Evolutionary conservation across 1,140 invertebrate genomes (phyloP).

Genomic region (Calliopsis andreniformis): DNA sequence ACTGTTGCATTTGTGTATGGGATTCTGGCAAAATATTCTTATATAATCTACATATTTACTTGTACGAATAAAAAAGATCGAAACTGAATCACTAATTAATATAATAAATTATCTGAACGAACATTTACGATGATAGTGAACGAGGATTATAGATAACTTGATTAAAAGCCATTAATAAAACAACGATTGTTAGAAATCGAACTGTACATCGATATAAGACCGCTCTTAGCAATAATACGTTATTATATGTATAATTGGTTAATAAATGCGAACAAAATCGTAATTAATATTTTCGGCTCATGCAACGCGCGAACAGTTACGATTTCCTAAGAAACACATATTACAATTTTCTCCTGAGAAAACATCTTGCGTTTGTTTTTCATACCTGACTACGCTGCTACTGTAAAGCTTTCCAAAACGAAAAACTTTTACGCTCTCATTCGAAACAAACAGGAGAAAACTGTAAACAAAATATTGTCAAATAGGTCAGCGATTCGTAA

Average conservation of each 20-base stretch:
- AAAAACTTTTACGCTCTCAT: constrained; percentile 21
- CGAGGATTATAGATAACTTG: constrained; percentile 4
- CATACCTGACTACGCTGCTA: constrained; percentile 40
- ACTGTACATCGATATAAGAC: not conserved
- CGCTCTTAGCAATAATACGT: not conserved
- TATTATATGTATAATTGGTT: constrained; percentile 4
- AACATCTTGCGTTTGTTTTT: not conserved
- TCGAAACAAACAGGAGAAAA: constrained; percentile 29
- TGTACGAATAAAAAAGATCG: constrained; percentile 3
- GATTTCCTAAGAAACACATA: not conserved
- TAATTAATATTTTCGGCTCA: constrained; percentile 8
- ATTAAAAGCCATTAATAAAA: constrained; percentile 10
- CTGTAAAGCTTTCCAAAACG: constrained; percentile 2
- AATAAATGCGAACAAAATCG: constrained; percentile 25
- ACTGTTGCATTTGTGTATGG: not conserved
- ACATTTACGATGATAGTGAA: not conserved
- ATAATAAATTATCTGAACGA: not conserved
- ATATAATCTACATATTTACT: no score
- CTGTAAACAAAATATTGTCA: not conserved
- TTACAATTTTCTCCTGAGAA: constrained; percentile 21
- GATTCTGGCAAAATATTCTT: not conserved
- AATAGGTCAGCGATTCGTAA: not conserved
- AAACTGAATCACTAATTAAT: not conserved
- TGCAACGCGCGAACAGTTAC: constrained; percentile 12
- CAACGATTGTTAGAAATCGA: not conserved